These are phyloP conservation scores for Osmoderma eremita DNA, from an alignment of 2,888 invertebrate genomes.

Conservation along the genomic window DNA sequence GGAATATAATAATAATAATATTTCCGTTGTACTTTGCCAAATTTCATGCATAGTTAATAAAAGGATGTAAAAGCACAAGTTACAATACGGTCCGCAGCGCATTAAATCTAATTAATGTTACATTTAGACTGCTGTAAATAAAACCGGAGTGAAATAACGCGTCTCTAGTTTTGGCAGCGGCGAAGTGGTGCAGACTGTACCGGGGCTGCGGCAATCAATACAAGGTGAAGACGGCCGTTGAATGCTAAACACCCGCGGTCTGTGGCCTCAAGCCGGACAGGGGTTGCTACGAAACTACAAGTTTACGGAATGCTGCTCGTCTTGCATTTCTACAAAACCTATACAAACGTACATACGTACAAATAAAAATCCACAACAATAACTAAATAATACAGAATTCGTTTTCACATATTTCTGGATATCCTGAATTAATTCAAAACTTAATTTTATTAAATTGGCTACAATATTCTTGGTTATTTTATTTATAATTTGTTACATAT, in stretches of 20 bases:
- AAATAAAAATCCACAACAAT: not conserved
- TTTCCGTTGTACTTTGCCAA: too few relatives aligned
- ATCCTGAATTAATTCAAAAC: too few relatives aligned
- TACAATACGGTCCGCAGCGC: not conserved
- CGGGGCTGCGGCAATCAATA: conserved; percentile 71
- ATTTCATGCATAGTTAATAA: not conserved
- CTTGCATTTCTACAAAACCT: conserved; percentile 35
- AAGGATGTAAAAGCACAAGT: not conserved
- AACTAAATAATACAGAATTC: too few relatives aligned
- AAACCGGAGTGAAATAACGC: conserved; percentile 30
- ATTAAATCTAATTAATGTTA: conserved; percentile 7
- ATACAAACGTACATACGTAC: conserved; percentile 11
- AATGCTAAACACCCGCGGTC: conserved; percentile 68
- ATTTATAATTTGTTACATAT: too few relatives aligned
- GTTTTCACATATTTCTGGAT: too few relatives aligned
- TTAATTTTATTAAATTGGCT: too few relatives aligned
- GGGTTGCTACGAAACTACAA: conserved; percentile 48
- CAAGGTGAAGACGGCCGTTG: conserved; percentile 70
- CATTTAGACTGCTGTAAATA: conserved; percentile 13
- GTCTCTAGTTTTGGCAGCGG: conserved; percentile 46
- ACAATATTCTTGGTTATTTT: too few relatives aligned
- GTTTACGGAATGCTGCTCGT: conserved; percentile 45
- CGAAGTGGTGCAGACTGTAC: conserved; percentile 51
- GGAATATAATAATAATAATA: too few relatives aligned
- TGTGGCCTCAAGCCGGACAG: conserved; percentile 56